A percentile compares a stretch with the other conserved stretches of the same genome.
Evolutionary conservation across 2,888 invertebrate species (phyloP).

Genomic region (Conchocele bisecta): DNA sequence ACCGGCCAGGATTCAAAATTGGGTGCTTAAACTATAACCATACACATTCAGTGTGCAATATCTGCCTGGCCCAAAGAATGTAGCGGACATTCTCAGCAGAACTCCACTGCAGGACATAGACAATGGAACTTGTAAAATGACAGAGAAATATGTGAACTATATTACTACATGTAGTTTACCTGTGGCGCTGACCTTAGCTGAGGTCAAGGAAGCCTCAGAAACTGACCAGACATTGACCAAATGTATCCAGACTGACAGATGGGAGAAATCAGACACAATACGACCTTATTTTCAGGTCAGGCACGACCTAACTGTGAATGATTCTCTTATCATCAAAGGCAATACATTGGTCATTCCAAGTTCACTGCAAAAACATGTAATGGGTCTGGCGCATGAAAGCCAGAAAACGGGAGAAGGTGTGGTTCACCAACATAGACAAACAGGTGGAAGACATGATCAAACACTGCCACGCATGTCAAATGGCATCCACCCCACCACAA

Average conservation of each 20-base stretch:
- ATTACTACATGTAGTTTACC: conserved; percentile 1
- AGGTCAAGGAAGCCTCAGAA: conserved; percentile 6
- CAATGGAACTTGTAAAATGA: conserved; percentile 1
- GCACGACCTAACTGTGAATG: conserved; percentile 16
- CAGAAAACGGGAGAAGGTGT: conserved; percentile 43
- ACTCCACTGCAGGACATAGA: background rate
- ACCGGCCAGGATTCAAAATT: conserved; percentile 4
- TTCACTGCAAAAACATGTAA: background rate
- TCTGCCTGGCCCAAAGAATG: background rate
- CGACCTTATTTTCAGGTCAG: conserved; percentile 10
- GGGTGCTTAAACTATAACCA: conserved; percentile 6
- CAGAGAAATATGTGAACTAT: conserved; percentile 18
- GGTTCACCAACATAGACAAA: conserved; percentile 32
- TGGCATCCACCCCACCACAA: background rate
- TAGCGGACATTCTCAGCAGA: conserved; percentile 5
- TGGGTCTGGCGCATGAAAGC: conserved; percentile 29
- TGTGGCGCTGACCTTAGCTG: conserved; percentile 1
- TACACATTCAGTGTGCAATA: conserved; percentile 12
- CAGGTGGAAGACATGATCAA: conserved; percentile 16
- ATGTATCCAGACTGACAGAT: conserved; percentile 1
- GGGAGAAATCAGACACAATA: conserved; percentile 6
- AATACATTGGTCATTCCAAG: conserved; percentile 24
- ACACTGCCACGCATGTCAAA: conserved; percentile 26
- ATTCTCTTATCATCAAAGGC: conserved; percentile 11
- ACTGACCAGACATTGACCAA: conserved; percentile 3